Evolutionary conservation across 2,888 invertebrate species (phyloP).

Genomic region (Patella caerulea): DNA sequence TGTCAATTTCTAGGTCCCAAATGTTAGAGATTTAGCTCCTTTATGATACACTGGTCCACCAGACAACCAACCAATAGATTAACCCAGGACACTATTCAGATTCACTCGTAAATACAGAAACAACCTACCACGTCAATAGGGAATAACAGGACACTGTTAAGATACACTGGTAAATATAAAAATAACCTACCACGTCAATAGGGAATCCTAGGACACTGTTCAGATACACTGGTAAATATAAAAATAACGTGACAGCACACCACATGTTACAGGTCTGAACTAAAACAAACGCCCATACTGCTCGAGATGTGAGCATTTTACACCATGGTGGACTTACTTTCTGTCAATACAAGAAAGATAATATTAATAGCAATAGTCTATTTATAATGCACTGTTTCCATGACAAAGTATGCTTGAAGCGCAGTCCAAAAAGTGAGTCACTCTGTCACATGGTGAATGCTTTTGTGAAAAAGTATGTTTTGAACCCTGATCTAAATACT

Average conservation of each 20-base stretch:
- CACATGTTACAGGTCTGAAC: slow-evolving; percentile 19
- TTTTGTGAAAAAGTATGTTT: too few species aligned
- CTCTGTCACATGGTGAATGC: too few species aligned
- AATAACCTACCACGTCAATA: slow-evolving; percentile 17
- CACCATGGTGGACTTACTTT: slow-evolving; percentile 6
- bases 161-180: slow-evolving; percentile 13
- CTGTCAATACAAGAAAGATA: neutral
- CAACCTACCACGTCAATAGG: slow-evolving; percentile 13
- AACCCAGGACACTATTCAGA: neutral
- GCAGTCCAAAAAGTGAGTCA: too few species aligned
- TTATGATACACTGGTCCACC: too few species aligned
- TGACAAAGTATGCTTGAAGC: too few species aligned
- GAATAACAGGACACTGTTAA: slow-evolving; percentile 12
- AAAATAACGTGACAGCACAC: slow-evolving; percentile 5
- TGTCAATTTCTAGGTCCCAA: too few species aligned
- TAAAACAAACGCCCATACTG: slow-evolving; percentile 12
- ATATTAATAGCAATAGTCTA: too few species aligned
- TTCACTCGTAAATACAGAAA: slow-evolving; percentile 9
- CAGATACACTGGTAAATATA: slow-evolving; percentile 19
- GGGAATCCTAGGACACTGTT: slow-evolving; percentile 15
- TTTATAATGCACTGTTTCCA: too few species aligned
- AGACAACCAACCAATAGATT: too few species aligned
- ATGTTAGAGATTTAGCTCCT: too few species aligned
- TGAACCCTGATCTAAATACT: too few species aligned
- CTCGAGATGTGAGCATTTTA: slow-evolving; percentile 11